Percentiles rank a stretch among this genome's conserved stretches.
Evolutionary conservation across 1,140 invertebrate species (phyloP).

Genomic region (Zaprionus africanus): DNA sequence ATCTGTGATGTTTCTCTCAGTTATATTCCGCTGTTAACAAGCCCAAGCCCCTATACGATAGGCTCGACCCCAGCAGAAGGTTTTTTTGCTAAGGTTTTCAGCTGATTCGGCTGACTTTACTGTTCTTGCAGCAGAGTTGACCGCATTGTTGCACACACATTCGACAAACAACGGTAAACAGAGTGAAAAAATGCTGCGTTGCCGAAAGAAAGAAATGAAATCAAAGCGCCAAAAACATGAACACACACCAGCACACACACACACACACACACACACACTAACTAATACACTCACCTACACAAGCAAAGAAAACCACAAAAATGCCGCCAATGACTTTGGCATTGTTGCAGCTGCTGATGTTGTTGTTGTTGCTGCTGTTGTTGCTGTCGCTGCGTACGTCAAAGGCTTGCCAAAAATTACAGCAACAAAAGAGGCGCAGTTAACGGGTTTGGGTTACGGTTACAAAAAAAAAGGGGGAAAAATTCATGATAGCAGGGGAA

Average conservation of each 20-base stretch:
- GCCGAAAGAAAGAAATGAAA: constrained; percentile 37
- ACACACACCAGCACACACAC: constrained; percentile 8
- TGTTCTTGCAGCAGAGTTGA: neutral
- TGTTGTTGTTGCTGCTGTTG: constrained; percentile 22
- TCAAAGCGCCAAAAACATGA: constrained; percentile 50
- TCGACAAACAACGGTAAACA: constrained; percentile 9
- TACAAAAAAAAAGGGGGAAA: neutral
- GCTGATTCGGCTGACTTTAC: neutral
- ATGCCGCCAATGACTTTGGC: constrained; percentile 61
- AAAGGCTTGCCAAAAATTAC: constrained; percentile 64
- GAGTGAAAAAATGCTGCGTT: constrained; percentile 14
- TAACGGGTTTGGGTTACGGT: constrained; percentile 12
- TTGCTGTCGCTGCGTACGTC: constrained; percentile 50
- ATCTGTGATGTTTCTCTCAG: neutral
- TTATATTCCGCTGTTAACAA: neutral
- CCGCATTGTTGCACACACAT: constrained; percentile 2
- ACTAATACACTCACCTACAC: constrained; percentile 12
- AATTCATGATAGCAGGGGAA: constrained; percentile 1
- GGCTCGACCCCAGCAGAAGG: neutral
- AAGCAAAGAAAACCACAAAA: constrained; percentile 67
- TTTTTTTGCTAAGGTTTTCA: neutral
- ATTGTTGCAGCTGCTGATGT: constrained; percentile 20
- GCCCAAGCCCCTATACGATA: neutral
- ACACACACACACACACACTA: constrained; percentile 3
- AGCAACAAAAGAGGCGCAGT: constrained; percentile 24